Percentiles rank a stretch among this genome's conserved stretches.
These are phyloP conservation scores for Nineta flava DNA, from an alignment of 2,888 invertebrate species.

Conservation along the genomic window DNA sequence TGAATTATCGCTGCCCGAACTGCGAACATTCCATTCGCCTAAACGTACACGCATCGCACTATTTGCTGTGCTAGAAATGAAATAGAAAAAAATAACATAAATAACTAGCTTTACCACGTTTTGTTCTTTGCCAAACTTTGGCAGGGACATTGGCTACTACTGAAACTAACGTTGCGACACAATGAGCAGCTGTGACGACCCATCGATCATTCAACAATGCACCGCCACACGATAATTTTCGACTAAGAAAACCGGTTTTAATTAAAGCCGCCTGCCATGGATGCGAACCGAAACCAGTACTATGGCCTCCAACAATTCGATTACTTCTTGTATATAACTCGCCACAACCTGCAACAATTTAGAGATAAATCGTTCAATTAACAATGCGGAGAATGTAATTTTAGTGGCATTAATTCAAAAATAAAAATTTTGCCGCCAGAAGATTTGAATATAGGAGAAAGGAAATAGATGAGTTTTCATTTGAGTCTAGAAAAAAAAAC, in stretches of 20 bases:
- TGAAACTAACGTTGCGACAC: slow-evolving; percentile 70
- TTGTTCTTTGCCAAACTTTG: background rate
- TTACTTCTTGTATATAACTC: slow-evolving; percentile 76
- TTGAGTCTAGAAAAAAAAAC: too few species aligned
- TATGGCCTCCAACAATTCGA: slow-evolving; percentile 82
- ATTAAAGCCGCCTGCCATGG: slow-evolving; percentile 91
- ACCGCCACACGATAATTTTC: slow-evolving; percentile 83
- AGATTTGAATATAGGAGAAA: too few species aligned
- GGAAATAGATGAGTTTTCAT: too few species aligned
- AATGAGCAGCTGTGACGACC: slow-evolving; percentile 87
- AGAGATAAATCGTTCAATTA: slow-evolving; percentile 8
- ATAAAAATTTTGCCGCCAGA: background rate
- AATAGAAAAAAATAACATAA: slow-evolving; percentile 2
- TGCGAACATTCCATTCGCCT: slow-evolving; percentile 84
- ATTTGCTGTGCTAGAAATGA: slow-evolving; percentile 58
- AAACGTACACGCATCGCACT: slow-evolving; percentile 75
- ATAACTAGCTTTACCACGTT: too few species aligned
- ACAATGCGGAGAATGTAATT: background rate
- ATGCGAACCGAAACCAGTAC: slow-evolving; percentile 78
- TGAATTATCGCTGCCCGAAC: slow-evolving; percentile 27
- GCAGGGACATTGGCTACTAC: too few species aligned
- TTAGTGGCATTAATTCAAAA: background rate
- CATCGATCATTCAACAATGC: slow-evolving; percentile 78
- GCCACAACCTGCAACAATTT: slow-evolving; percentile 61
- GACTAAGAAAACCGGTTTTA: slow-evolving; percentile 77